phyloP scores from a whole-genome alignment of 1,140 invertebrate species.

The Planococcus citri region DNA sequence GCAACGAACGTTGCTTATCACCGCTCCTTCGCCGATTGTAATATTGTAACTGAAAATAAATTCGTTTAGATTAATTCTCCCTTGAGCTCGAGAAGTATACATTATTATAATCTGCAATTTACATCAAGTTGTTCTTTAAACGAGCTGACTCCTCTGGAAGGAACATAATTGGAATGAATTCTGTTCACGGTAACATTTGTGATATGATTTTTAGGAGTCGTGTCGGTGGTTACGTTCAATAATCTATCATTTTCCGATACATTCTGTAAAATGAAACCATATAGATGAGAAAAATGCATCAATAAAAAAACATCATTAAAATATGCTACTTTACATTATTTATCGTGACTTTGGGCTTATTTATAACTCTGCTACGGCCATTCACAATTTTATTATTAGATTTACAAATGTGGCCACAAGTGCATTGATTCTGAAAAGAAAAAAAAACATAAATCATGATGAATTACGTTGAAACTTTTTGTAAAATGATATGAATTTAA shows the following conservation, averaged over 20 bases:
- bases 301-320: background rate
- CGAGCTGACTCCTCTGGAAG: background rate
- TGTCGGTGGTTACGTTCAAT: background rate
- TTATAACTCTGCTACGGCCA: conserved; percentile 1
- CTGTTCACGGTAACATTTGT: background rate
- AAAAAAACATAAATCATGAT: background rate
- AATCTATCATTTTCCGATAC: background rate
- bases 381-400: conserved; percentile 20
- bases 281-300: background rate
- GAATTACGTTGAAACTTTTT: background rate
- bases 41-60: conserved; percentile 4
- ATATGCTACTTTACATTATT: background rate
- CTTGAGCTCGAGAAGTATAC: too few relatives aligned
- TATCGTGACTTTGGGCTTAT: background rate
- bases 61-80: too few relatives aligned
- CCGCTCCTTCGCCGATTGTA: background rate
- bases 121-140: conserved; percentile 11
- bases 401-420: conserved; percentile 6
- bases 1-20: conserved; percentile 5
- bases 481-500: background rate
- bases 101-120: background rate
- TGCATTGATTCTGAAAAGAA: background rate
- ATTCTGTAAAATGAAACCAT: background rate
- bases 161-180: background rate
- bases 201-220: background rate